A percentile compares a stretch with the other conserved stretches of the same genome.
phyloP scores from a whole-genome alignment of 2,888 invertebrate species.

The Dicranocentrus wangi region DNA sequence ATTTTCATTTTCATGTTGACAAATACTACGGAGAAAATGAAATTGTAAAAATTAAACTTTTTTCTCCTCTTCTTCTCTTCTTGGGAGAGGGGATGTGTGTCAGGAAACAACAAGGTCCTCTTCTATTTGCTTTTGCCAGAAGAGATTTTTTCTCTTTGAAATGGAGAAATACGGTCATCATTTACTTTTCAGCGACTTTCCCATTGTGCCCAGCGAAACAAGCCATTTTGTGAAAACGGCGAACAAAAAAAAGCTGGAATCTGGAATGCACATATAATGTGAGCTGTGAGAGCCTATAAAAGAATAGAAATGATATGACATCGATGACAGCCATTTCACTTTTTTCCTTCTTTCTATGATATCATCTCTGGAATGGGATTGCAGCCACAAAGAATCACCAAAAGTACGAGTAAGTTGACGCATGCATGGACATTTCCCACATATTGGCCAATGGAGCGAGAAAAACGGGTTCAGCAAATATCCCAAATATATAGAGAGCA shows the following conservation, averaged over 20 bases:
- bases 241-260: background rate
- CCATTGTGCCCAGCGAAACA: no score
- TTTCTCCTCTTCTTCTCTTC: background rate
- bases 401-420: background rate
- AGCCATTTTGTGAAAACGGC: background rate
- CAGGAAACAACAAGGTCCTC: conserved; percentile 7
- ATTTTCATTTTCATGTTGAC: conserved; percentile 9
- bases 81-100: background rate
- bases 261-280: background rate
- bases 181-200: no score
- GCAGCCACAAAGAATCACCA: background rate
- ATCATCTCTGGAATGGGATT: background rate
- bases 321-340: conserved; percentile 12
- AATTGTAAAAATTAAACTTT: conserved; percentile 11
- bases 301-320: background rate
- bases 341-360: background rate
- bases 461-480: background rate
- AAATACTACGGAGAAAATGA: background rate
- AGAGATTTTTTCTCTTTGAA: conserved; percentile 15
- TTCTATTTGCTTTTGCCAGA: background rate
- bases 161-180: conserved; percentile 9
- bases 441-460: background rate
- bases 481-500: background rate
- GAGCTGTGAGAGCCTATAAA: background rate
- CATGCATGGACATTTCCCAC: background rate